Percentiles rank a stretch among this genome's conserved stretches.
Evolutionary conservation across 2,888 invertebrate genomes (phyloP).

Genomic region (Chymomyza fuscimana): DNA sequence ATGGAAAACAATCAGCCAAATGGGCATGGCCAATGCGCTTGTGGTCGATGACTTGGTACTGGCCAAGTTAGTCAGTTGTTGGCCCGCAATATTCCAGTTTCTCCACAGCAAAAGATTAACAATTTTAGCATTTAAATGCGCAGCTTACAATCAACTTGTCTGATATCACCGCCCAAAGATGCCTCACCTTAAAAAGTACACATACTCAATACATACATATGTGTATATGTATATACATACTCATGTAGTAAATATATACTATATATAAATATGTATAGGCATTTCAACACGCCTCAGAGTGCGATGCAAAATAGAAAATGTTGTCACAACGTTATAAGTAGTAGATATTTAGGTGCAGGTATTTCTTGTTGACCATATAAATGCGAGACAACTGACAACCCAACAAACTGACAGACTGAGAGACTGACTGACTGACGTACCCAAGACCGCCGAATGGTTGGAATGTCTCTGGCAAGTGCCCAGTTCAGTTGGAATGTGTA

Average conservation of each 20-base stretch:
- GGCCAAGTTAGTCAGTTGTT: neutral
- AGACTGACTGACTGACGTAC: conserved; percentile 4
- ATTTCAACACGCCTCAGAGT: conserved; percentile 38
- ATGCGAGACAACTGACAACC: conserved; percentile 33
- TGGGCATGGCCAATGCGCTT: neutral
- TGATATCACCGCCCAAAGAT: conserved; percentile 6
- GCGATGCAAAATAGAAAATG: conserved; percentile 56
- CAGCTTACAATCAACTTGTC: conserved; percentile 20
- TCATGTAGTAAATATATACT: too few species aligned
- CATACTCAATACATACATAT: conserved; percentile 15
- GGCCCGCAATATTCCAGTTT: neutral
- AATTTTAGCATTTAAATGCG: conserved; percentile 12
- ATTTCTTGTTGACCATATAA: conserved; percentile 49
- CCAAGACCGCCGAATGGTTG: conserved; percentile 5
- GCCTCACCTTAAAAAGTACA: conserved; percentile 48
- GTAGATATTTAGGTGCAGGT: conserved; percentile 55
- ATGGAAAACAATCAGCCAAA: conserved; percentile 19
- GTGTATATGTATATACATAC: conserved; percentile 1
- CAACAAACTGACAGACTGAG: conserved; percentile 3
- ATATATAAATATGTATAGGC: conserved; percentile 17
- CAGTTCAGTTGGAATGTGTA: too few species aligned
- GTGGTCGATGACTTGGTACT: neutral
- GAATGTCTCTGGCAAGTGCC: neutral
- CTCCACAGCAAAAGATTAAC: conserved; percentile 21
- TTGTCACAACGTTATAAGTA: conserved; percentile 47